Evolutionary conservation across 2,113 vertebrate genomes (phyloP).

Genomic region (Salvelinus sp.): DNA sequence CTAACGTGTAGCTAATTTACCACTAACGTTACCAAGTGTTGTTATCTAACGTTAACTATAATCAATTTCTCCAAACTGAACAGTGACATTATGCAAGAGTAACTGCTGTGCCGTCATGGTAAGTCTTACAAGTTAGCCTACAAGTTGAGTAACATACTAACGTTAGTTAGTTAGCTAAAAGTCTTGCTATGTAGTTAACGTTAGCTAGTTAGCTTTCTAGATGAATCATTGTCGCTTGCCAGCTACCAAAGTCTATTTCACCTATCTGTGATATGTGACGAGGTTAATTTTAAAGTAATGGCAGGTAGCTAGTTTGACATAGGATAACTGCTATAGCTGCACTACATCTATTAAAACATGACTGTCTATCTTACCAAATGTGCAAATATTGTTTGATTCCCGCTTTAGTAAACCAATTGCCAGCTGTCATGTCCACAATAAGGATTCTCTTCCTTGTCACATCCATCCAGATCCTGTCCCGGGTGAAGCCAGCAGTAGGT

Average conservation of each 20-base stretch:
- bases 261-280: too few species aligned
- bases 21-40: background rate
- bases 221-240: background rate
- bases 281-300: too few species aligned
- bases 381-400: background rate
- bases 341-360: background rate
- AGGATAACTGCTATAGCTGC: too few species aligned
- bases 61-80: background rate
- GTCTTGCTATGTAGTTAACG: background rate
- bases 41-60: background rate
- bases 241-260: too few species aligned
- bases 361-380: background rate
- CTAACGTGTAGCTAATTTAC: too few species aligned
- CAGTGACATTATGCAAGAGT: background rate
- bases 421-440: background rate
- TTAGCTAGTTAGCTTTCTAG: background rate
- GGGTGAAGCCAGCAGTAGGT: conserved; percentile 88
- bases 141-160: background rate
- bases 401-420: background rate
- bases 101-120: background rate
- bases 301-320: background rate
- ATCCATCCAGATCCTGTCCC: conserved; percentile 86
- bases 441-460: background rate
- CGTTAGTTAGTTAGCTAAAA: background rate
- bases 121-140: background rate